These are phyloP conservation scores for Amphipyra tragopoginis DNA, from an alignment of 2,888 invertebrate species.

Conservation along the genomic window DNA sequence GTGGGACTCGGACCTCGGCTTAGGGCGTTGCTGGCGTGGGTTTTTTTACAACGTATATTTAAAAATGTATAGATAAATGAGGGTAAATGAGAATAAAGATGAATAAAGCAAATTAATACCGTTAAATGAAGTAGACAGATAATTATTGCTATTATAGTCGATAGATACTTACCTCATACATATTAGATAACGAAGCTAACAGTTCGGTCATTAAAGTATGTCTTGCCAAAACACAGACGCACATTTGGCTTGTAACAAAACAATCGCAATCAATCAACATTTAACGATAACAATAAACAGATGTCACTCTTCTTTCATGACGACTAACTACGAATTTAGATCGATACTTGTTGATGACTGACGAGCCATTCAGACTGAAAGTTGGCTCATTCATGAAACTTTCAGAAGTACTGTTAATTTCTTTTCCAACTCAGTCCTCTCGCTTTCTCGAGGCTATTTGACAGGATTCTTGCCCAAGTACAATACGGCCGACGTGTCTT, in stretches of 20 bases:
- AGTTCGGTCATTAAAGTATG: neutral
- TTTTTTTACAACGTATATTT: no score
- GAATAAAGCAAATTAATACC: slow-evolving; percentile 21
- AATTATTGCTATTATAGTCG: neutral
- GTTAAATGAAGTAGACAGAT: neutral
- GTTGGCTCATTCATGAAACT: neutral
- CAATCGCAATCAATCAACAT: slow-evolving; percentile 34
- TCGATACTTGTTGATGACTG: slow-evolving; percentile 19
- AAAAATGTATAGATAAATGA: no score
- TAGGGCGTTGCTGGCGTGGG: no score
- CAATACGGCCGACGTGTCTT: no score
- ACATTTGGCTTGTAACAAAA: slow-evolving; percentile 34
- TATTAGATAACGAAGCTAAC: slow-evolving; percentile 8
- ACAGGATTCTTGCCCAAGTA: no score
- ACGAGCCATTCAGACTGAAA: slow-evolving; percentile 26
- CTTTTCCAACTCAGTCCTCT: no score
- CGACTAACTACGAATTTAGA: slow-evolving; percentile 7
- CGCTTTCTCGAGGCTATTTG: no score
- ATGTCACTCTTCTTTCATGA: slow-evolving; percentile 38
- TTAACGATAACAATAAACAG: slow-evolving; percentile 15
- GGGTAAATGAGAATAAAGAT: no score
- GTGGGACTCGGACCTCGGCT: no score
- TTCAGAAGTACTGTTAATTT: neutral
- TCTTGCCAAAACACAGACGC: slow-evolving; percentile 18
- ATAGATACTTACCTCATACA: neutral